A percentile compares a stretch with the other conserved stretches of the same genome.
Evolutionary conservation across 1,140 invertebrate species (phyloP).

Genomic region (Drosophila serrata): DNA sequence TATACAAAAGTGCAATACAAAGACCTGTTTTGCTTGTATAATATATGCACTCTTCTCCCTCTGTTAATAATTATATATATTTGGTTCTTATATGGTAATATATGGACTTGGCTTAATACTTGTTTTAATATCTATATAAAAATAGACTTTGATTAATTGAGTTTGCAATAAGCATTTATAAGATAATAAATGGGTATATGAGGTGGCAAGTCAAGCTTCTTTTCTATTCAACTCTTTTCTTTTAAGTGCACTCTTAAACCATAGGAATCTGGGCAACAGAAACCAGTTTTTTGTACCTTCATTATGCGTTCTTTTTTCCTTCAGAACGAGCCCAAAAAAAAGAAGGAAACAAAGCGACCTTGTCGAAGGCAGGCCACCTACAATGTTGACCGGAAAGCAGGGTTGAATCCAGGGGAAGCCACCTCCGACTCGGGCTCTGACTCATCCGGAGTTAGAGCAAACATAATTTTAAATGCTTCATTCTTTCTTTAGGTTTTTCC

Average conservation of each 20-base stretch:
- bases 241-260: slow-evolving; percentile 12
- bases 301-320: slow-evolving; percentile 6
- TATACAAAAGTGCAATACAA: neutral
- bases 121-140: slow-evolving; percentile 1
- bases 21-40: slow-evolving; percentile 8
- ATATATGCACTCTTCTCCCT: too few relatives aligned
- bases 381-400: slow-evolving; percentile 16
- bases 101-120: too few relatives aligned
- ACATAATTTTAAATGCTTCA: slow-evolving; percentile 2
- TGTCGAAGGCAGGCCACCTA: slow-evolving; percentile 60
- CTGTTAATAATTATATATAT: slow-evolving; percentile 1
- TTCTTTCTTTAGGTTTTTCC: neutral
- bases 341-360: slow-evolving; percentile 53
- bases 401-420: neutral
- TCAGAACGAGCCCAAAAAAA: slow-evolving; percentile 9
- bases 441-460: slow-evolving; percentile 23
- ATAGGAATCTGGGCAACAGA: slow-evolving; percentile 3
- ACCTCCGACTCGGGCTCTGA: slow-evolving; percentile 9
- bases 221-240: neutral
- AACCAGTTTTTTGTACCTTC: slow-evolving; percentile 32
- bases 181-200: neutral
- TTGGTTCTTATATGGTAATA: neutral
- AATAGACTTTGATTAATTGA: slow-evolving; percentile 2
- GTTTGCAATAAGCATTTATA: neutral
- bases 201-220: too few relatives aligned